Evolutionary conservation across 2,888 invertebrate genomes (phyloP), one percentile per base, ranked within the genome.

Genomic region (Lithophane semibrunnea): DNA sequence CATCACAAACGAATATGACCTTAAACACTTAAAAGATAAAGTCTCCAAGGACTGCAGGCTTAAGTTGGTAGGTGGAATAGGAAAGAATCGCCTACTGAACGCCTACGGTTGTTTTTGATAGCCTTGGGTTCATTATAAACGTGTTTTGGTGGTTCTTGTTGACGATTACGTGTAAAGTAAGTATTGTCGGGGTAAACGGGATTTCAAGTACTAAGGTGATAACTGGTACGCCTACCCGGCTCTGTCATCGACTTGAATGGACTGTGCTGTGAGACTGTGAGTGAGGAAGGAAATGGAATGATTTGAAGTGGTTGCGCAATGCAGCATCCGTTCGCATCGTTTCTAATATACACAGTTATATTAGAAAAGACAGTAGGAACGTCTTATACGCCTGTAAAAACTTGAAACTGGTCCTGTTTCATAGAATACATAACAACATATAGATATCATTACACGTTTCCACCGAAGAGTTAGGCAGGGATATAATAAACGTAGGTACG

Each of bases 71-170:
- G 21, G 52, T 54, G 72, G n/a, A 49, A 66, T 83, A 73, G 86
- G 72, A 83, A 77, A 77, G 72, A 77, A 73, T 83, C 86, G 86
- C 83, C 86, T 85, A 83, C 86, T n/a, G 52, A 63, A 72, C 86
- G 77, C 83, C 83, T 73, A 83, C 83, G 18, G 16, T 4, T 9
- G 13, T 13, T 7, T 44, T 44, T 54, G 63, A 56, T 54, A 69
- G 54, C 83, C 83, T 83, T 83, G 83, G 47, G 47, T 77, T 37
- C 65, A 60, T 66, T 77, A 37, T 63, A 69, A 77, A 83, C 86
- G 8, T 29, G 86, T 83, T 83, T 85, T 63, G 78, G 78, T 73
- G 42, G 58, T 58, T 73, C 60, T 56, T 56, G 69, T 58, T 52
- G 63, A 56, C 56, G 44, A 63, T 71, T 68, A 64, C 29, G 13